Conservation (phyloP, 1,140 invertebrate genomes). For the Anoplolepis gracilipes region DNA sequence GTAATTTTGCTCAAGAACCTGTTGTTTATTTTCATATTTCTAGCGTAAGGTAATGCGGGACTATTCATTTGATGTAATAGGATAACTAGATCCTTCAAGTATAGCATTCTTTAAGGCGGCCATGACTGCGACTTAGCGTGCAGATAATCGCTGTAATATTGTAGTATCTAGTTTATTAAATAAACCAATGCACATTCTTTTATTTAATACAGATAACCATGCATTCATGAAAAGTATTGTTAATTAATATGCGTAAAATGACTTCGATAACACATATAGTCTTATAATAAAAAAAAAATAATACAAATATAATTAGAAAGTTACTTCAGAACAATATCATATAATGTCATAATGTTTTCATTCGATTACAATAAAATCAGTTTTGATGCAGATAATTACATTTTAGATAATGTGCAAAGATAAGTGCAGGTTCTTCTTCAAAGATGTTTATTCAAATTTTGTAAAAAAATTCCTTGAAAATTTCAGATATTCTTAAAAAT, state of each 20-base stretch:
- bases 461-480: background rate
- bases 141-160: background rate
- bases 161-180: background rate
- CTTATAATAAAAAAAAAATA: background rate
- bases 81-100: background rate
- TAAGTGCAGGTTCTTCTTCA: background rate
- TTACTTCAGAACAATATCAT: background rate
- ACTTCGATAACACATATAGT: background rate
- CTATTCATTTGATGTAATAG: background rate
- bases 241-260: background rate
- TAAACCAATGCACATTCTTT: background rate
- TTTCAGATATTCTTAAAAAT: no score
- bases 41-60: background rate
- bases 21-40: background rate
- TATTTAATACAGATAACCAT: background rate
- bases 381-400: background rate
- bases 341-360: background rate
- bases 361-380: background rate
- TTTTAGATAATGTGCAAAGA: background rate
- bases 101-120: background rate
- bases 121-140: background rate
- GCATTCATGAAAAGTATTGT: background rate
- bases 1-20: background rate
- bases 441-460: no score
- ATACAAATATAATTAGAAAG: background rate